Conservation (phyloP, 2,797 vertebrate genomes). For the Amniataba percoides region DNA sequence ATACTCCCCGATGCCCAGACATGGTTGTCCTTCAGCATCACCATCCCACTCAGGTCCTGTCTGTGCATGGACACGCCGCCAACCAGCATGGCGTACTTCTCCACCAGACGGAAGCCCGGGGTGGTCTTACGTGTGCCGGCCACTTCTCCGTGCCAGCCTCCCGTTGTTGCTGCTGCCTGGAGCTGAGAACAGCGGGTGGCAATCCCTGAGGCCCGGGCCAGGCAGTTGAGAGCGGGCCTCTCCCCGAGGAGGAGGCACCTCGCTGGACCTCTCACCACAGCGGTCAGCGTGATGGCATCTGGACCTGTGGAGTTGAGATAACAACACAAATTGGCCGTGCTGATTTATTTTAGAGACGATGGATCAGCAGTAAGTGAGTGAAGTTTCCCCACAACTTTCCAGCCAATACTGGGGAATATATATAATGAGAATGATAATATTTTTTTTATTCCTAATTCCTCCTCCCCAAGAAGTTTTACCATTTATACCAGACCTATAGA, state of each 20-base stretch:
- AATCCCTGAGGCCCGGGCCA: constrained; percentile 89
- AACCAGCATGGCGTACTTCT: constrained; percentile 90
- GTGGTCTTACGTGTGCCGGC: constrained; percentile 91
- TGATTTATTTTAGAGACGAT: not conserved
- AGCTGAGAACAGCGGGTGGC: constrained; percentile 83
- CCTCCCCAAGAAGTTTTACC: too few relatives aligned
- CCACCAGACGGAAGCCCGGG: constrained; percentile 90
- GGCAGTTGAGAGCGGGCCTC: constrained; percentile 87
- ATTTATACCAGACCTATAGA: too few relatives aligned
- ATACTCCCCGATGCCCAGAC: constrained; percentile 87
- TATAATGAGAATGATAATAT: too few relatives aligned
- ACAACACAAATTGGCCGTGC: not conserved
- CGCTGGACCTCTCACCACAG: constrained; percentile 84
- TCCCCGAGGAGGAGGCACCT: constrained; percentile 88
- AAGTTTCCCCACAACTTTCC: too few relatives aligned
- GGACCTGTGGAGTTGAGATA: constrained; percentile 65
- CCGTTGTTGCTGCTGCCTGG: constrained; percentile 41
- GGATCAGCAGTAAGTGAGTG: too few relatives aligned
- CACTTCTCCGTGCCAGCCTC: constrained; percentile 85
- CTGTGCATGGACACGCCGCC: constrained; percentile 87
- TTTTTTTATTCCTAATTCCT: too few relatives aligned
- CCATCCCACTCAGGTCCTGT: constrained; percentile 87
- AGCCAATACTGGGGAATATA: too few relatives aligned
- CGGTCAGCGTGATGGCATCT: constrained; percentile 79
- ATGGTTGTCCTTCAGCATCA: constrained; percentile 93